Evolutionary conservation across 2,797 vertebrate species (phyloP).

Genomic region (Clarias platycephalus): DNA sequence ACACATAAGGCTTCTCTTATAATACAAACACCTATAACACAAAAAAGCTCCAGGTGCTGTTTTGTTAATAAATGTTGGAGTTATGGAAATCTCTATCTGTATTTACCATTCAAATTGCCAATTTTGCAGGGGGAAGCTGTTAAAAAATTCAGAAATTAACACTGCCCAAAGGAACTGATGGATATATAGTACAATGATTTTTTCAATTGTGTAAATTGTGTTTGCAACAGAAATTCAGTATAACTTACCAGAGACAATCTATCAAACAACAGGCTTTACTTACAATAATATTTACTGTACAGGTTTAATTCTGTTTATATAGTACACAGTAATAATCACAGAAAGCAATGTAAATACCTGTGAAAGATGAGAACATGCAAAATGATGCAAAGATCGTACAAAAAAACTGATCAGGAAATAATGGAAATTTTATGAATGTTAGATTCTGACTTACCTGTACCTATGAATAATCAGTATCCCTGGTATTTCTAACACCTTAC

Average conservation of each 20-base stretch:
- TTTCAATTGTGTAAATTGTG: background rate
- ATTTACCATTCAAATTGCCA: background rate
- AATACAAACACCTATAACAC: background rate
- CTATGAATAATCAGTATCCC: background rate
- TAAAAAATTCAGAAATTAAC: slow-evolving; percentile 4
- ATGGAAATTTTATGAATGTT: background rate
- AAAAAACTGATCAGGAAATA: too few species aligned
- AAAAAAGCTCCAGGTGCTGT: background rate
- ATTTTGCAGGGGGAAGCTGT: background rate
- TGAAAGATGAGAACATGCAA: background rate
- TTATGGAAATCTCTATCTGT: background rate
- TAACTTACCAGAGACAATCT: background rate
- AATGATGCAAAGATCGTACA: background rate
- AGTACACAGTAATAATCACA: background rate
- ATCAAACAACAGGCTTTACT: background rate
- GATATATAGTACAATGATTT: background rate
- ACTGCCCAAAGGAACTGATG: background rate
- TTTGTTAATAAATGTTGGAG: background rate
- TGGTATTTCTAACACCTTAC: background rate
- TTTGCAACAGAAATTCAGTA: background rate
- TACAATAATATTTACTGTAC: background rate
- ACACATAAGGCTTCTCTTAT: background rate
- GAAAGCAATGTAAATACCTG: background rate
- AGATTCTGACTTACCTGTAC: background rate
- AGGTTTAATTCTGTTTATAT: background rate